Base-by-base conservation (phyloP, 2,797 vertebrate genomes). In the Myioborus miniatus region DNA sequence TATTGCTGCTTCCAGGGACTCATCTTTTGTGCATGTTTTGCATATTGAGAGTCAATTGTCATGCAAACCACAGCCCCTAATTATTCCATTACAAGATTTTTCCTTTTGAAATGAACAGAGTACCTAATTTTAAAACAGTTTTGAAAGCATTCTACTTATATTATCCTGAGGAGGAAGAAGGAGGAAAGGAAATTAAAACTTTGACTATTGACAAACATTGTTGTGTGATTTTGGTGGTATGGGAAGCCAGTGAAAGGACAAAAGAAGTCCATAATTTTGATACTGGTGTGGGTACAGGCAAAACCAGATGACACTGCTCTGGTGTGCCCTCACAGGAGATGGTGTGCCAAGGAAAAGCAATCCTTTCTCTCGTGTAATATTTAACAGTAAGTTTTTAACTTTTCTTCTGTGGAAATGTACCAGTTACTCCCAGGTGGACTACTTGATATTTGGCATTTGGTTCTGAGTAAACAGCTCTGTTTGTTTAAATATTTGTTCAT, bases 51-150 rank as follows among this genome's bases (percentile, higher is more conserved):
- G 19, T 19, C 17, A 1, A 64, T 81, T 93, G 80, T 67, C 50
- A 84, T 44, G 49, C 72, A 91, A 74, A 82, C 70, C 36, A 17
- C 3, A 20, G 17, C 12, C 46, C 27, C 30, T 65, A 36, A 91
- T 88, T 96, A 56, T 91, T 96, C 43, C n/a, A 58, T 95, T 88
- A 59, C 34, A 67, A 92, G 67, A 53, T 21, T 65, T 13, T 13
- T 34, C 21, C 21, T 68, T 91, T 90, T 41, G 23, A 87, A 69
- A 67, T 9, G 34, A 95, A 49, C 7, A 67, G 80, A 84, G 64
- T n/a, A 84, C 80, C 24, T 91, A 4, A 63, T 89, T 82, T 82
- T 20, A 88, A 93, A 91, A 62, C 34, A 67, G 24, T 12, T 83
- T 93, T 93, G 53, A 90, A 94, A 85, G 16, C 9, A 41, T 90